Percentiles rank a stretch among this genome's conserved stretches.
phyloP scores from a whole-genome alignment of 2,888 invertebrate genomes.

The Epirrhoe alternata region DNA sequence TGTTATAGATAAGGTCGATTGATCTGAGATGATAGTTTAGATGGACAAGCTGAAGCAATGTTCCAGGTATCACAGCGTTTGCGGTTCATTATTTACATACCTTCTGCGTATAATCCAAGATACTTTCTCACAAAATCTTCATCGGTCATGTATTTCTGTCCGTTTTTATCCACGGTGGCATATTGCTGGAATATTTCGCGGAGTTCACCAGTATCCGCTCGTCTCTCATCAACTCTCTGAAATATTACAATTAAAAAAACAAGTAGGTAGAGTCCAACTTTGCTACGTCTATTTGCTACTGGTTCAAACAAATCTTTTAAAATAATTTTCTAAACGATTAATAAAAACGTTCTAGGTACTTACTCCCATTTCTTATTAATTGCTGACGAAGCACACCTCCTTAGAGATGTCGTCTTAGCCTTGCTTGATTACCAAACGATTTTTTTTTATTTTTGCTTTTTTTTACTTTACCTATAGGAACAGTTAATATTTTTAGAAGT shows the following conservation, averaged over 20 bases:
- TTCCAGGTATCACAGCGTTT: no score
- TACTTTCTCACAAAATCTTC: slow-evolving; percentile 97
- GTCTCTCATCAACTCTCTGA: slow-evolving; percentile 61
- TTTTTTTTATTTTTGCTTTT: no score
- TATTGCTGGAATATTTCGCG: slow-evolving; percentile 96
- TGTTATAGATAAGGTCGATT: no score
- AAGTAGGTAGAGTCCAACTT: no score
- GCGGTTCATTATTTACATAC: slow-evolving; percentile 46
- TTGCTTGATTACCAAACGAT: background rate
- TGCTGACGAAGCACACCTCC: background rate
- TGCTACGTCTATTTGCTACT: no score
- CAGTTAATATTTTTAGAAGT: no score
- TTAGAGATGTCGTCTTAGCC: background rate
- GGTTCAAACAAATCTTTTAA: no score
- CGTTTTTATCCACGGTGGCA: slow-evolving; percentile 94
- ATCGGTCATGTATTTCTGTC: slow-evolving; percentile 96
- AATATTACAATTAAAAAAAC: background rate
- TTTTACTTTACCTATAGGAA: no score
- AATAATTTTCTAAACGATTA: no score
- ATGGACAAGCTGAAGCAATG: no score
- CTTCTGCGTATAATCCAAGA: slow-evolving; percentile 93
- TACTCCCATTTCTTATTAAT: background rate
- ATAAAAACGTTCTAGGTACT: background rate
- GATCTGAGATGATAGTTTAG: no score
- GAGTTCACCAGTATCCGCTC: slow-evolving; percentile 94